These are phyloP conservation scores for Platalea minor DNA, from an alignment of 2,797 vertebrate species.

Conservation along the genomic window DNA sequence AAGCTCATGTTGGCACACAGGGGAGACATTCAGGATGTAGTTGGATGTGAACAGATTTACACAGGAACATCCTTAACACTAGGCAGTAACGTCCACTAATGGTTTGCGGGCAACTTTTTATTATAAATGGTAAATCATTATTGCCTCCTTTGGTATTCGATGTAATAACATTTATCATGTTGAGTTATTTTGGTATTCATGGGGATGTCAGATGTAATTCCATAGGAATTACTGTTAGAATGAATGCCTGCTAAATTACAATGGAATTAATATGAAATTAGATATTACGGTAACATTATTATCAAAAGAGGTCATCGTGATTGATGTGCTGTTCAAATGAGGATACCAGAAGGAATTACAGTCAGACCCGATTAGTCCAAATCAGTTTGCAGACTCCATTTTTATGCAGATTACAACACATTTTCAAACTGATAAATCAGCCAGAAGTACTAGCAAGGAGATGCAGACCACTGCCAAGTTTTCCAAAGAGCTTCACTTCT, in stretches of 20 bases:
- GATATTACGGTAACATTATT: constrained; percentile 71
- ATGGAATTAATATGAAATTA: constrained; percentile 76
- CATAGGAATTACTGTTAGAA: constrained; percentile 66
- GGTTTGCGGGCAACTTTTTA: constrained; percentile 32
- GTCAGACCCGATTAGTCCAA: constrained; percentile 68
- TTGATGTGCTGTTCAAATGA: constrained; percentile 70
- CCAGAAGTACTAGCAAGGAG: neutral
- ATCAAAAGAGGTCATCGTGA: constrained; percentile 73
- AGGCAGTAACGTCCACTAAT: constrained; percentile 32
- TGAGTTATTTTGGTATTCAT: constrained; percentile 67
- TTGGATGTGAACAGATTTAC: constrained; percentile 13
- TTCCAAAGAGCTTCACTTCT: neutral
- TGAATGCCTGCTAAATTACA: constrained; percentile 72
- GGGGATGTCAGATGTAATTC: constrained; percentile 63
- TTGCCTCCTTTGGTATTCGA: constrained; percentile 36
- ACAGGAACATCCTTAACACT: neutral
- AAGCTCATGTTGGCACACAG: neutral
- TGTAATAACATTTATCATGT: constrained; percentile 54
- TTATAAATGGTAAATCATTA: constrained; percentile 56
- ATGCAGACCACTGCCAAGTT: neutral
- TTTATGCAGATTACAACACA: constrained; percentile 70
- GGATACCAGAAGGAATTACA: constrained; percentile 70
- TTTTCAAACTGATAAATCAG: constrained; percentile 70
- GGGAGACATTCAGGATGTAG: neutral
- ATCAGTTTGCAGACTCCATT: constrained; percentile 61